Evolutionary conservation across 2,797 vertebrate genomes (phyloP).

Genomic region (Aratinga solstitialis): DNA sequence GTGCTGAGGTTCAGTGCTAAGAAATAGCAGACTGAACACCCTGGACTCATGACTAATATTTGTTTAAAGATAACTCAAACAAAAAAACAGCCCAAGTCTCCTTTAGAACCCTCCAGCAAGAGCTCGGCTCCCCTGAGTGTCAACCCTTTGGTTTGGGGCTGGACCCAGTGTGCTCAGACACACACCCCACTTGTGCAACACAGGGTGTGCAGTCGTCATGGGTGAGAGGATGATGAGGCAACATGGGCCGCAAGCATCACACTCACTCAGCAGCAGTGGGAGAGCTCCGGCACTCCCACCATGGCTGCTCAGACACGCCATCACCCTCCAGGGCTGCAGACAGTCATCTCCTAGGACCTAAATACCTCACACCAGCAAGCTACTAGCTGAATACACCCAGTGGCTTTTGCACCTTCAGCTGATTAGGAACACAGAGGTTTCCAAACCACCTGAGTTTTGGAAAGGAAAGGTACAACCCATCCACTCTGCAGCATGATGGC

Average conservation of each 20-base stretch:
- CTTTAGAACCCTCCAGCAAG: neutral
- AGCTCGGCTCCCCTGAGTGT: neutral
- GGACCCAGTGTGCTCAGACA: neutral
- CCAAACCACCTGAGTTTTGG: neutral
- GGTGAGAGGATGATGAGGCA: neutral
- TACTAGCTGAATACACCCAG: neutral
- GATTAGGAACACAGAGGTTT: neutral
- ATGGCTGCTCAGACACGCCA: neutral
- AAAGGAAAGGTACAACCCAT: neutral
- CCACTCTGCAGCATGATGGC: too few relatives aligned
- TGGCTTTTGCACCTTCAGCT: neutral
- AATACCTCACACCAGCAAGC: neutral
- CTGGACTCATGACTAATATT: neutral
- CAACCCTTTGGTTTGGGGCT: neutral
- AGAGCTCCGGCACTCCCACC: neutral
- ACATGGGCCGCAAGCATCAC: neutral
- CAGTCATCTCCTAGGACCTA: neutral
- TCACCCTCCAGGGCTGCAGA: neutral
- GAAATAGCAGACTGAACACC: neutral
- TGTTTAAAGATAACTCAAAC: neutral
- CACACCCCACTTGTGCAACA: neutral
- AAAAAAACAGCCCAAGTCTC: neutral
- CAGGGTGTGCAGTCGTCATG: neutral
- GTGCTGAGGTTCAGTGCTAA: rapidly evolving
- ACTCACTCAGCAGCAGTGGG: neutral